Evolutionary conservation across 2,888 invertebrate species (phyloP).

Genomic region (Eupithecia exiguata): DNA sequence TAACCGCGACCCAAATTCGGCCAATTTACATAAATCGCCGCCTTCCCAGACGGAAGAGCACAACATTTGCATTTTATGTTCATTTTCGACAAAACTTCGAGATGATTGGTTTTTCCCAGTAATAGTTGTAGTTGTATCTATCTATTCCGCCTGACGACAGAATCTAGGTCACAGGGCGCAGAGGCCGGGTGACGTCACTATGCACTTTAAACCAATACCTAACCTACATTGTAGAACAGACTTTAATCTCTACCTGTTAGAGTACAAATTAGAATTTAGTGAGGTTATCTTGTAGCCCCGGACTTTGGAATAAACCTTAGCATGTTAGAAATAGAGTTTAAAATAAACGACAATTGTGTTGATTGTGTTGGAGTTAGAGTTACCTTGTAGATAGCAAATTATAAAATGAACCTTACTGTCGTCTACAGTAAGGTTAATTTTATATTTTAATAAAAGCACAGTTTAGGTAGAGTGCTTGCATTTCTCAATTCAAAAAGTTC

Average conservation of each 20-base stretch:
- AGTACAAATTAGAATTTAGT: not conserved
- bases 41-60: no score
- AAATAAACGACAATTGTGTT: not conserved
- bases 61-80: no score
- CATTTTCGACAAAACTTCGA: no score
- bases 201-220: constrained; percentile 57
- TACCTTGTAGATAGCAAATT: not conserved
- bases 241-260: not conserved
- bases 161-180: constrained; percentile 71
- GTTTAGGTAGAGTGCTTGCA: not conserved
- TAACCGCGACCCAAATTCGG: no score
- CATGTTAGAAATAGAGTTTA: not conserved
- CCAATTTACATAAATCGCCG: no score
- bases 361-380: not conserved
- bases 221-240: not conserved
- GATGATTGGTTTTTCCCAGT: no score
- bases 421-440: not conserved
- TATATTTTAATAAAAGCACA: not conserved
- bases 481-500: not conserved
- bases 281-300: not conserved
- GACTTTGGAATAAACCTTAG: constrained; percentile 2
- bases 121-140: not conserved
- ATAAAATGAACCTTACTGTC: not conserved
- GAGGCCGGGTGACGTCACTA: constrained; percentile 64
- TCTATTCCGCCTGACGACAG: constrained; percentile 68